Evolutionary conservation across 2,113 vertebrate genomes (phyloP).

Genomic region (Panthera uncia): DNA sequence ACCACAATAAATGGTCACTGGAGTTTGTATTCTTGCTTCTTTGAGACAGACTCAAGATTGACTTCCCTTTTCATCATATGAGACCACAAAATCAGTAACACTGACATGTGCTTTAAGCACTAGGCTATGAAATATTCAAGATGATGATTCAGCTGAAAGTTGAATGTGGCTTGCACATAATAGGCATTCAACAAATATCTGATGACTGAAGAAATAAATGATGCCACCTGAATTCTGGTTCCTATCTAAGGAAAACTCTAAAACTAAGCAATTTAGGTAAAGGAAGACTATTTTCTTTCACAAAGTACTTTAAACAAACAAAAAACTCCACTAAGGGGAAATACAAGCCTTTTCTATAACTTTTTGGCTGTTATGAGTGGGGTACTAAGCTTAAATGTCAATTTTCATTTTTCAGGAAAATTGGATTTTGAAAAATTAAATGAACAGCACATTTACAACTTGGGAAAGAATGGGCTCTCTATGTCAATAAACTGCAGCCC

Average conservation of each 20-base stretch:
- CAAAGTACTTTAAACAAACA: neutral
- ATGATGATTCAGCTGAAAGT: neutral
- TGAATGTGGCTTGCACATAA: neutral
- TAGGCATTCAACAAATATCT: neutral
- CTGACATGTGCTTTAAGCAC: neutral
- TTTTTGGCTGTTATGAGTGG: neutral
- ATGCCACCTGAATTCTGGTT: neutral
- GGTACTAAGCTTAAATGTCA: neutral
- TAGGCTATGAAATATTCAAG: neutral
- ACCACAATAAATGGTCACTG: neutral
- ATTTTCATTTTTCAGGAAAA: conserved; percentile 33
- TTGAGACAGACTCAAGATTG: neutral
- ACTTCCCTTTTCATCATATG: neutral
- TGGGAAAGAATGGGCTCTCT: neutral
- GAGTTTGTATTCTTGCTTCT: neutral
- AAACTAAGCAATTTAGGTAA: neutral
- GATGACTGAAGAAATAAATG: neutral
- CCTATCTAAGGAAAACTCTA: neutral
- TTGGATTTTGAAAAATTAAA: conserved; percentile 8
- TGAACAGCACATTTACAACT: neutral
- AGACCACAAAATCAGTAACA: neutral
- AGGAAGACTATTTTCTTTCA: neutral
- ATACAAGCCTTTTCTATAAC: neutral
- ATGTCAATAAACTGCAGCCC: neutral
- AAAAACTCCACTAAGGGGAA: neutral